phyloP scores from a whole-genome alignment of 2,113 vertebrate genomes.

The Cyprinodon tularosa region DNA sequence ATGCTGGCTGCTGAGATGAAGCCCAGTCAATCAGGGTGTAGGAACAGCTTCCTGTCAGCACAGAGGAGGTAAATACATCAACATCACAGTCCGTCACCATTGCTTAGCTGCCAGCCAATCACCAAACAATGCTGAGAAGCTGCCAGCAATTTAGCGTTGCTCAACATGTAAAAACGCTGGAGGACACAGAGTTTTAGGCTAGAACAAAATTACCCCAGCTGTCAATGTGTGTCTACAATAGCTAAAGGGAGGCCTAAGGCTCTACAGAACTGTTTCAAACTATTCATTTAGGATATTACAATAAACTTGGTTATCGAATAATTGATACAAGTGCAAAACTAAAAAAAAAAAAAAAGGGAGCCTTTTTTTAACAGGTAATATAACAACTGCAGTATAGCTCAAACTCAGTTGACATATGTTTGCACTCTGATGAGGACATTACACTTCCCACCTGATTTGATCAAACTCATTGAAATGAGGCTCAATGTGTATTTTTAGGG shows the following conservation, averaged over 20 bases:
- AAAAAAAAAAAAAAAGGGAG: neutral
- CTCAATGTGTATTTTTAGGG: neutral
- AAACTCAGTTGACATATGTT: neutral
- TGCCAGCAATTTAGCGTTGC: conserved; percentile 55
- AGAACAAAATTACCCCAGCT: conserved; percentile 43
- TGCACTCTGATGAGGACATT: neutral
- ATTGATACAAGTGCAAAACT: conserved; percentile 27
- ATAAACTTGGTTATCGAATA: conserved; percentile 41
- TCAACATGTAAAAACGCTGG: conserved; percentile 38
- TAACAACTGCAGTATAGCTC: neutral
- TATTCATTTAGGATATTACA: conserved; percentile 40
- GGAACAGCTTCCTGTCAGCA: conserved; percentile 67
- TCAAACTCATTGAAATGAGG: neutral
- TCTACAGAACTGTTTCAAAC: conserved; percentile 46
- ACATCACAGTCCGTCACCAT: conserved; percentile 69
- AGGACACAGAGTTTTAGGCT: conserved; percentile 44
- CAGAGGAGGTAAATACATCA: conserved; percentile 74
- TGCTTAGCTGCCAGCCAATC: conserved; percentile 69
- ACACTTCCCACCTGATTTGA: too few relatives aligned
- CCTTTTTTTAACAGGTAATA: neutral
- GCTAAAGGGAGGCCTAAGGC: conserved; percentile 12
- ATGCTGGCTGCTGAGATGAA: conserved; percentile 50
- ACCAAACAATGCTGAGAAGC: conserved; percentile 56
- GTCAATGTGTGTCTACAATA: conserved; percentile 29
- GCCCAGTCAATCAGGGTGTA: conserved; percentile 66